Base-by-base conservation (phyloP, 2,113 vertebrate species). In the Enhydra lutris region DNA sequence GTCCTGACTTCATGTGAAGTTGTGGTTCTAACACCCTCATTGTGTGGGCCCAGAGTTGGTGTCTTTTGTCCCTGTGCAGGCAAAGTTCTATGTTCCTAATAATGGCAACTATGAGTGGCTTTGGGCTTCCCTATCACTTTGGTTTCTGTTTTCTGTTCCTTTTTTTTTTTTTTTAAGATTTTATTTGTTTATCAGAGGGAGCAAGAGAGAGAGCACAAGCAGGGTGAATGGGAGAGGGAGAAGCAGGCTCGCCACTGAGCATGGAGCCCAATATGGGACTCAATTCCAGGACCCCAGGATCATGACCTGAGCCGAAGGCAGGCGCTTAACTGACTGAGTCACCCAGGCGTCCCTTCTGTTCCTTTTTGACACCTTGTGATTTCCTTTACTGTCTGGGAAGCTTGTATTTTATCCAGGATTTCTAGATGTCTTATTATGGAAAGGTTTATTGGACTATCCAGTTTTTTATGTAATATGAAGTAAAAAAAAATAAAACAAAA, bases 381-480 rank as follows among this genome's bases (percentile, higher is more conserved):
- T 84, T 95, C 15, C 26, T 95, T 97, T 71, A 83, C 81, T 97
- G 95, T 94, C 50, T 73, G 90, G 50, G 31, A 21, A 89, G 74
- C 11, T 97, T 95, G 9, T 81, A 86, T 92, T 86, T 85, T 87
- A 83, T 73, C 47, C 71, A 87, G 36, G 23, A 94, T 92, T 90
- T 92, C 42, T 90, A 89, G 91, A n/a, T 95, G 80, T 61, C 65
- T 86, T 74, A 45, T 79, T 86, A 94, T 63, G 29, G 18, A 90
- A 95, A 78, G 21, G 7, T 63, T 76, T 61, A 79, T 85, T 55
- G 21, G 39, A 78, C 42, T 89, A 57, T 12, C 24, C n/a, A 85
- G 18, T 82, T n/a, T 95, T 94, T 97, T 29, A 9, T 31, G 17
- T 92, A 57, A 76, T 89, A 65, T 78, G 29, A 85, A 95, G 61